Evolutionary conservation across 1,140 invertebrate species (phyloP).

Genomic region (Whitmania pigra): DNA sequence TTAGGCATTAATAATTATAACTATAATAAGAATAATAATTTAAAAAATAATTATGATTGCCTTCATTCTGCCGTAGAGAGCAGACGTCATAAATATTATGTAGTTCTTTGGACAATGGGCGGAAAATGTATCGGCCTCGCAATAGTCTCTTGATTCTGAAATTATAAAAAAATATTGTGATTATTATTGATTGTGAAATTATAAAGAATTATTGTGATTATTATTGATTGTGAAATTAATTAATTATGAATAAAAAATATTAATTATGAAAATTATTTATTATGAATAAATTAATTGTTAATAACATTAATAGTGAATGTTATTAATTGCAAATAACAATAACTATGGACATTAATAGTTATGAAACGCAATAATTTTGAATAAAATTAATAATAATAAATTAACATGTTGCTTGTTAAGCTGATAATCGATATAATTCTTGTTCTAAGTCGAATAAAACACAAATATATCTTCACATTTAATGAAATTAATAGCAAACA

Average conservation of each 20-base stretch:
- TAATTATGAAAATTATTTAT: too few species aligned
- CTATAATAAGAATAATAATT: background rate
- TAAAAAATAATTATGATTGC: background rate
- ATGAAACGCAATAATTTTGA: too few species aligned
- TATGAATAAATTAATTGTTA: background rate
- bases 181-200: background rate
- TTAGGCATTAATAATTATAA: background rate
- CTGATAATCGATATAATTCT: too few species aligned
- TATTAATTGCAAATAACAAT: too few species aligned
- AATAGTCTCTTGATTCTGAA: conserved; percentile 8
- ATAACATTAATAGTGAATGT: background rate
- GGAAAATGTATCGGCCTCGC: conserved; percentile 11
- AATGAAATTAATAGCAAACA: background rate
- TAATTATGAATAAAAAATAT: background rate
- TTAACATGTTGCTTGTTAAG: too few species aligned
- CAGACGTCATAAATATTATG: conserved; percentile 10
- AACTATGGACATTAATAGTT: too few species aligned
- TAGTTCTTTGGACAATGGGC: background rate
- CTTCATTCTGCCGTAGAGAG: conserved; percentile 18
- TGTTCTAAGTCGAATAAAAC: too few species aligned
- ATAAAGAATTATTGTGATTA: background rate
- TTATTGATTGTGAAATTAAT: background rate
- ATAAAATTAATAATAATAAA: too few species aligned
- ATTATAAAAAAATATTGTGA: background rate
- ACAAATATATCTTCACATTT: too few species aligned